Percentiles rank a stretch among this genome's conserved stretches.
phyloP scores from a whole-genome alignment of 2,888 invertebrate species.

The Cephus nigrinus region DNA sequence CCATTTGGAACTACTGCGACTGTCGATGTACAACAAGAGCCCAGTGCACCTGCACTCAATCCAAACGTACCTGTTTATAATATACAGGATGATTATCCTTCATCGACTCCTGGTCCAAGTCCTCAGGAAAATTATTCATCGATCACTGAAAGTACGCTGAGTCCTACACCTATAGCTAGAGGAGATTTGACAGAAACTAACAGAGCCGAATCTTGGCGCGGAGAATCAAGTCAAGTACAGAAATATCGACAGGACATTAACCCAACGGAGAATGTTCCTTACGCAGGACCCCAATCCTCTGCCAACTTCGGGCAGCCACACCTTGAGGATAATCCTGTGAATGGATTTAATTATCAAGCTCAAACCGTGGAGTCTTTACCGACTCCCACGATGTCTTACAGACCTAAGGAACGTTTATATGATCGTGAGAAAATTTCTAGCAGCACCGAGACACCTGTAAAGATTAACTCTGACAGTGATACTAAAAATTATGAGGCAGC shows the following conservation, averaged over 20 bases:
- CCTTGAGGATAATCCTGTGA: constrained; percentile 45
- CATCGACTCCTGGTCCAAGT: constrained; percentile 11
- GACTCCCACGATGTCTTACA: constrained; percentile 38
- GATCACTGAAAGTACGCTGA: background rate
- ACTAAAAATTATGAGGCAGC: constrained; percentile 32
- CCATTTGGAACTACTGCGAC: constrained; percentile 20
- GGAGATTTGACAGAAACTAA: background rate
- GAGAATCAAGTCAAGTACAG: background rate
- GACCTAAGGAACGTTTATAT: constrained; percentile 24
- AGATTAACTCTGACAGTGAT: constrained; percentile 11
- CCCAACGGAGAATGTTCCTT: constrained; percentile 16
- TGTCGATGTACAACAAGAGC: constrained; percentile 3
- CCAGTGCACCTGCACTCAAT: constrained; percentile 17
- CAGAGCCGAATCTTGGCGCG: background rate
- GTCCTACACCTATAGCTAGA: background rate
- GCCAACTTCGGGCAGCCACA: constrained; percentile 24
- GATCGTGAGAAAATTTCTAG: constrained; percentile 36
- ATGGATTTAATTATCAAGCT: constrained; percentile 55
- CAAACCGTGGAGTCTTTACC: constrained; percentile 32
- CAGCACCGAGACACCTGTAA: constrained; percentile 28
- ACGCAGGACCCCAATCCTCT: constrained; percentile 19
- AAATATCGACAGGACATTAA: constrained; percentile 7
- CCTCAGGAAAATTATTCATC: background rate
- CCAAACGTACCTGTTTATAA: constrained; percentile 26
- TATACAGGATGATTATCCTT: constrained; percentile 28